phyloP scores from a whole-genome alignment of 2,797 vertebrate species.

The Labroides dimidiatus region DNA sequence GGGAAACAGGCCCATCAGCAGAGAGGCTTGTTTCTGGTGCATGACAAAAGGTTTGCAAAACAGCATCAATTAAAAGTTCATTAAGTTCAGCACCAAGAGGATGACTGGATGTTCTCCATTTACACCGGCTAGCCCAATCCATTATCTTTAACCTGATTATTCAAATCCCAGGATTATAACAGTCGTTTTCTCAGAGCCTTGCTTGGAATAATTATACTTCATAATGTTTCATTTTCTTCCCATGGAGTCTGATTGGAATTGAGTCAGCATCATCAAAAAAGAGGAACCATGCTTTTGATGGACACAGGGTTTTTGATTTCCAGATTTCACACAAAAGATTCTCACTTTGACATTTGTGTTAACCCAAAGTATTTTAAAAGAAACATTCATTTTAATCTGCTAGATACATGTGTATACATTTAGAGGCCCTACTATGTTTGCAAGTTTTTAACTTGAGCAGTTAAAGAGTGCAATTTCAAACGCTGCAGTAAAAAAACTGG shows the following conservation, averaged over 20 bases:
- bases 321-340: constrained; percentile 72
- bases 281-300: constrained; percentile 67
- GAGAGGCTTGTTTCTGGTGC: constrained; percentile 84
- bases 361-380: constrained; percentile 66
- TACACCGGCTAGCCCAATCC: constrained; percentile 77
- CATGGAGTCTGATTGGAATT: constrained; percentile 73
- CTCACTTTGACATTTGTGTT: constrained; percentile 51
- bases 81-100: constrained; percentile 81
- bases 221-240: constrained; percentile 76
- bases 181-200: constrained; percentile 76
- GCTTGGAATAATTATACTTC: constrained; percentile 78
- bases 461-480: constrained; percentile 72
- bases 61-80: constrained; percentile 88
- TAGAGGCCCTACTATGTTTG: too few relatives aligned
- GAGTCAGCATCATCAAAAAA: constrained; percentile 77
- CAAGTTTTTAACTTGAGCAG: too few relatives aligned
- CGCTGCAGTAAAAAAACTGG: constrained; percentile 82
- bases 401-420: too few relatives aligned
- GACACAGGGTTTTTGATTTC: constrained; percentile 55
- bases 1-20: constrained; percentile 85
- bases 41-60: constrained; percentile 85
- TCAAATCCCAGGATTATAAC: constrained; percentile 84
- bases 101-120: constrained; percentile 82
- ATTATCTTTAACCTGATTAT: constrained; percentile 85
- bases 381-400: not conserved